Evolutionary conservation across 2,113 vertebrate species (phyloP), one percentile per base, ranked within the genome.

Genomic region (Chlamydotis undulata): DNA sequence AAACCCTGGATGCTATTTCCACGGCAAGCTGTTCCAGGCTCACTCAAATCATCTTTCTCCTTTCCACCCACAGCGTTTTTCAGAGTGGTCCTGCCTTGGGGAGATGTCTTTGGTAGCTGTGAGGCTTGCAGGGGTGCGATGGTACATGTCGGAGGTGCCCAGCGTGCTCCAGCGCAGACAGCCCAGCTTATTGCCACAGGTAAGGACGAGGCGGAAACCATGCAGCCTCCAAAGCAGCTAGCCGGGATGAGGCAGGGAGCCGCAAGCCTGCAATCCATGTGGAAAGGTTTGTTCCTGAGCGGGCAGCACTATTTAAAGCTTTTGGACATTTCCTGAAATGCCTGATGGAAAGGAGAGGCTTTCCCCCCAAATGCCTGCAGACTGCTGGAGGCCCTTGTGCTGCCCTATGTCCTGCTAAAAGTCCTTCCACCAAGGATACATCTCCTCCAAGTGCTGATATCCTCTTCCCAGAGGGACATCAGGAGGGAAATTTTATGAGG

Each of bases 141-240:
- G 4, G 6, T 47, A 33, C 13, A 12, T 5, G 22, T 37, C 11
- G 31, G 64, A 59, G 21, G 24, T 25, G 52, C 73, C 63, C 0
- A 0, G 39, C 0, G 1, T 43, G 45, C 77, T 83, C 64, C n/a
- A 10, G 43, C 14, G 6, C 50, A 57, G 60, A 41, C 82, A 47
- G 56, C 25, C 28, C 57, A 31, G n/a, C 47, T 37, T 35, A 9
- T 13, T 47, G 63, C 47, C 24, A 7, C 1, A 1, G 80, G 37
- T 29, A 41, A 69, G 24, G 59, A 61, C 0, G 2, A 89, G 59
- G 60, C 29, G 55, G 22, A 78, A 91, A 59, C 28, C 19, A 14
- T 1, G 4, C 0, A 0, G 0, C 39, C n/a, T 76, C 59, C 50
- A 9, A 35, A 94, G 57, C 61, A 69, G 61, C 35, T 31, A 3